Evolutionary conservation across 2,113 vertebrate genomes (phyloP).

Genomic region (Apodemus speciosus): DNA sequence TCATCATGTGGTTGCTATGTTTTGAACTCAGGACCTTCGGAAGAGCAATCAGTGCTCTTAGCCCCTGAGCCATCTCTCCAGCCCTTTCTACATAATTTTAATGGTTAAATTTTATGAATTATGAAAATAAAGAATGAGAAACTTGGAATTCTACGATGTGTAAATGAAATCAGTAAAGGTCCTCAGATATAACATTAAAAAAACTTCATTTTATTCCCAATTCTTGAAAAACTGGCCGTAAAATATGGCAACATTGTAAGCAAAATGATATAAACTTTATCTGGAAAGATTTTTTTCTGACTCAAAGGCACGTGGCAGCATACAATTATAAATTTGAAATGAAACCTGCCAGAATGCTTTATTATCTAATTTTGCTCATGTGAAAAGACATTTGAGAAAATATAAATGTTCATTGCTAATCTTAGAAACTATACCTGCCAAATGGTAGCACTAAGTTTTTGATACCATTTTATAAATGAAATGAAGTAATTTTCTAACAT

Average conservation of each 20-base stretch:
- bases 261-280: slow-evolving; percentile 20
- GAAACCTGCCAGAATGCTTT: neutral
- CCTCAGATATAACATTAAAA: neutral
- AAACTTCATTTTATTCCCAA: neutral
- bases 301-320: neutral
- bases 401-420: slow-evolving; percentile 4
- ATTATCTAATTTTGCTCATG: neutral
- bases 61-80: too few relatives aligned
- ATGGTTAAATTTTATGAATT: slow-evolving; percentile 10
- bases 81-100: neutral
- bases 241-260: neutral
- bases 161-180: slow-evolving; percentile 30
- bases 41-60: too few relatives aligned
- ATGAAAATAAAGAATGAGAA: neutral
- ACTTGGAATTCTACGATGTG: slow-evolving; percentile 34
- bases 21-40: too few relatives aligned
- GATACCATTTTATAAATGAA: slow-evolving; percentile 2
- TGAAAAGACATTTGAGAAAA: neutral
- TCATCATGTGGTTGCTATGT: too few relatives aligned
- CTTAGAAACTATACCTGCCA: slow-evolving; percentile 4
- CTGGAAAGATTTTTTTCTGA: neutral
- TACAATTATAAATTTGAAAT: slow-evolving; percentile 10
- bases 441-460: slow-evolving; percentile 23
- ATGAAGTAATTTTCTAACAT: slow-evolving; percentile 15
- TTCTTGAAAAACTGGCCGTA: neutral